A percentile compares a stretch with the other conserved stretches of the same genome.
Evolutionary conservation across 1,140 invertebrate species (phyloP).

Genomic region (Harlomillsia oculata): DNA sequence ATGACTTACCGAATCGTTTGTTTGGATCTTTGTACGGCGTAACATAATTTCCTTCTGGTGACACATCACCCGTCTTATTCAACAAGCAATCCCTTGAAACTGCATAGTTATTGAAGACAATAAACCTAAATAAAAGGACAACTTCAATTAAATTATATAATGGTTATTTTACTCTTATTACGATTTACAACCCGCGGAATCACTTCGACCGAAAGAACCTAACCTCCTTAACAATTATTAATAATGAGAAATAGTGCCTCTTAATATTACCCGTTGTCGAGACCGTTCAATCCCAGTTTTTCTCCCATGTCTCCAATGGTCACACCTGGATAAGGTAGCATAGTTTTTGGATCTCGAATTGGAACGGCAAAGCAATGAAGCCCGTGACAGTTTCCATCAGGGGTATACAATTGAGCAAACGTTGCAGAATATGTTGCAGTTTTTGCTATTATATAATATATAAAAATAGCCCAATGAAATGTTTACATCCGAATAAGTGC

Average conservation of each 20-base stretch:
- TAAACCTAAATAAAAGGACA: conserved; percentile 41
- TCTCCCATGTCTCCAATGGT: conserved; percentile 69
- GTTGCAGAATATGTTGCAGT: conserved; percentile 50
- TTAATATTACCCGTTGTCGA: conserved; percentile 69
- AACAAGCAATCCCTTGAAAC: conserved; percentile 48
- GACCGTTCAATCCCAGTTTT: conserved; percentile 75
- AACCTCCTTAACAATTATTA: no score
- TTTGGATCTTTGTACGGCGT: conserved; percentile 42
- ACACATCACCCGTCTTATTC: conserved; percentile 52
- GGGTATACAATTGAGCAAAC: conserved; percentile 50
- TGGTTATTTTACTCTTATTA: no score
- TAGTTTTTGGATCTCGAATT: conserved; percentile 63
- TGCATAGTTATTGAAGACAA: conserved; percentile 47
- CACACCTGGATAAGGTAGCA: conserved; percentile 57
- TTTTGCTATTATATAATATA: conserved; percentile 40
- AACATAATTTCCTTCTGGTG: conserved; percentile 47
- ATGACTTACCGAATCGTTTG: conserved; percentile 41
- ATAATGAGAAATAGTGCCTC: no score
- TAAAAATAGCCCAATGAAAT: no score
- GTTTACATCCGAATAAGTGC: no score
- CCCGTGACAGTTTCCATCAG: conserved; percentile 68
- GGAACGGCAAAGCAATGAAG: conserved; percentile 75
- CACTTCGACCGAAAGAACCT: no score
- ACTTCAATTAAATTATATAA: neutral
- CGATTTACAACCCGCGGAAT: no score